Evolutionary conservation across 2,797 vertebrate genomes (phyloP), one percentile per base, ranked within the genome.

Genomic region (Pelochelys cantorii): DNA sequence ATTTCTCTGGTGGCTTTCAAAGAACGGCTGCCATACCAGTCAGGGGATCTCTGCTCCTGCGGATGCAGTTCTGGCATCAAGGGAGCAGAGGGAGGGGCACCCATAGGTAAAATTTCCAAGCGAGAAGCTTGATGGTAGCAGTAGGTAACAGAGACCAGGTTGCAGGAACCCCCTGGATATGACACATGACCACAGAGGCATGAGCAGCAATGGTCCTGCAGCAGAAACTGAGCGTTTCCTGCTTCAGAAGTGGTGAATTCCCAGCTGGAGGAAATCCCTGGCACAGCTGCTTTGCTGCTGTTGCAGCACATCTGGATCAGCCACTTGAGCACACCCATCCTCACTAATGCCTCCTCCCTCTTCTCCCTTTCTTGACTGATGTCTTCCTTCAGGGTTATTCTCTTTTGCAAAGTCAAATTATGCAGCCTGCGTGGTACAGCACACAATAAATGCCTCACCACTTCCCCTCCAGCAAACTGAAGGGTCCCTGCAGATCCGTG

Each of bases 381-480:
- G 34, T 77, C 81, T 92, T 56, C 83, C 92, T 89, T 81, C 79
- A 74, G 82, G 84, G 82, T 20, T 89, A 29, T 81, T 77, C 57
- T 68, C 54, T 85, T 94, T 85, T 89, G 59, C 56, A 71, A 86
- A 93, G 88, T 80, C 89, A 60, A 90, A 94, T 86, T 84, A 84
- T 54, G 75, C 60, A 77, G 81, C 75, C 62, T 54, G 34, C 17
- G 55, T 60, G 79, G 89, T 53, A 82, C 31, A 54, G 57, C 0
- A 0, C 9, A 82, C 60, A 53, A 86, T 79, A 60, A 88, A 92
- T 84, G 84, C 84, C 1, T 34, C 37, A 65, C 56, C 15, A 29
- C 88, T 90, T 77, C 11, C 92, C 91, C 81, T 85, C 10, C 0
- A 83, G 91, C 86, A 82, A 84, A n/a, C 42, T 5, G 62, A 87